Conservation (phyloP, 2,797 vertebrate genomes). For the Tamandua tetradactyla region DNA sequence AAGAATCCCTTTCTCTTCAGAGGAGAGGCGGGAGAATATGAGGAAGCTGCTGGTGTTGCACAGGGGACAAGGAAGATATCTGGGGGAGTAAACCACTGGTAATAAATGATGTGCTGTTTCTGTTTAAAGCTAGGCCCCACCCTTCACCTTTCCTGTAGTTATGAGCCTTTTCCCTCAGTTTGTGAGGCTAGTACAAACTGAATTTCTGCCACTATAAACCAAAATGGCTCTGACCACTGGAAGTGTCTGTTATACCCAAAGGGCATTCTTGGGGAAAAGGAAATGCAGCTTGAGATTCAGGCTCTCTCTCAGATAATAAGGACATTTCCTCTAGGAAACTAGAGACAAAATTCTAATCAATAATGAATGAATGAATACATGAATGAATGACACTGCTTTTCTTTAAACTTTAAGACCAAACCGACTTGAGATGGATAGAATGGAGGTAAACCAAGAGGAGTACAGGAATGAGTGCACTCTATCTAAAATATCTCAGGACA, state of each 20-base stretch:
- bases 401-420: neutral
- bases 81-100: neutral
- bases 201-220: neutral
- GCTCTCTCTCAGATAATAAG: neutral
- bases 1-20: neutral
- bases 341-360: neutral
- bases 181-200: neutral
- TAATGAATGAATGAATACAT: neutral
- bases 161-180: neutral
- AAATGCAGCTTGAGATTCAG: neutral
- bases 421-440: neutral
- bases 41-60: neutral
- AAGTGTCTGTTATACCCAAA: neutral
- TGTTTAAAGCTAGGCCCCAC: neutral
- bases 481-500: neutral
- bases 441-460: neutral
- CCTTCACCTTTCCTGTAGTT: neutral
- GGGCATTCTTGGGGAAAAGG: neutral
- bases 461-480: neutral
- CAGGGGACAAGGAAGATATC: neutral
- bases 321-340: neutral
- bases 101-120: neutral
- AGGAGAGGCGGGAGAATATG: neutral
- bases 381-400: neutral
- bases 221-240: neutral